Conservation (phyloP, 2,888 invertebrate genomes). For the Nezara viridula region DNA sequence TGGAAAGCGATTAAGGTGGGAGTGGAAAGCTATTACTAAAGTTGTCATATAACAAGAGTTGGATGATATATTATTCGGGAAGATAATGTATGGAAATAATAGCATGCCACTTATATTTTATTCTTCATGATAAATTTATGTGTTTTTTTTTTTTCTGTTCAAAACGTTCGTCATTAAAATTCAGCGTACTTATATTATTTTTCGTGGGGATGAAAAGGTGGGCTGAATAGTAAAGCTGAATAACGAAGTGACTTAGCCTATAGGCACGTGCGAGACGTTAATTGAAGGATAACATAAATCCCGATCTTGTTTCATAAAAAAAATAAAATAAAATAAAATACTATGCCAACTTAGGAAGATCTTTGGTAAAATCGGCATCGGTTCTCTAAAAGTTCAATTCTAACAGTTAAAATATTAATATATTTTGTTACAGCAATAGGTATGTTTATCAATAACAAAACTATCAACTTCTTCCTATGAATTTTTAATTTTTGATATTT, state of each 20-base stretch:
- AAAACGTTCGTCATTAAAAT: neutral
- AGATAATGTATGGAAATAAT: constrained; percentile 25
- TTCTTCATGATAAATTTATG: constrained; percentile 10
- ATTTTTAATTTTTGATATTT: no score
- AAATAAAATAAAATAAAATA: no score
- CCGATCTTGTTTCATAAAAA: neutral
- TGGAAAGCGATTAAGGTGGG: constrained; percentile 12
- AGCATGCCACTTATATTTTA: constrained; percentile 23
- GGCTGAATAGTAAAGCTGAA: neutral
- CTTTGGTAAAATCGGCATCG: no score
- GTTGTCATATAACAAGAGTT: neutral
- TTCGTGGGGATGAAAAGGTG: neutral
- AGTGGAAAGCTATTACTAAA: constrained; percentile 32
- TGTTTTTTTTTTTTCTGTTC: neutral
- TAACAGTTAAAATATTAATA: no score
- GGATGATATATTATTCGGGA: neutral
- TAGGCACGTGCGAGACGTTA: no score
- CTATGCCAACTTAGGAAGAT: no score
- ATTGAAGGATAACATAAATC: neutral
- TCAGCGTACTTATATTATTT: neutral
- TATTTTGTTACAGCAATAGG: no score
- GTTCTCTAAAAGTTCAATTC: no score
- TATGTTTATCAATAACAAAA: no score
- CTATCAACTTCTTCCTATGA: no score
- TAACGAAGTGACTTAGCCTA: neutral